A percentile compares a stretch with the other conserved stretches of the same genome.
phyloP scores from a whole-genome alignment of 2,888 invertebrate genomes.

The Epiblema foenella region DNA sequence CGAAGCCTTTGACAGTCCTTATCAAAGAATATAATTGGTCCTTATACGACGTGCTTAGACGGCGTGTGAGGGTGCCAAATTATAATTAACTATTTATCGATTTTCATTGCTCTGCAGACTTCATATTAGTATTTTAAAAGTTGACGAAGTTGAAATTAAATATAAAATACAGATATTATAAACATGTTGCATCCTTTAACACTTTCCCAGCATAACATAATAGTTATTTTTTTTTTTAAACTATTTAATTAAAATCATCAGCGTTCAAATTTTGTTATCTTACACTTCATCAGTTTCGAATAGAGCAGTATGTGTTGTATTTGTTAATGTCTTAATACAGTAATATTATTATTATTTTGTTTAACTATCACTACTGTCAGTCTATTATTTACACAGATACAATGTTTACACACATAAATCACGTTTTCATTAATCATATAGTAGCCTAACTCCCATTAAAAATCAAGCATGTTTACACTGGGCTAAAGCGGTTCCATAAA shows the following conservation, averaged over 20 bases:
- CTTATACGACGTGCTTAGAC: neutral
- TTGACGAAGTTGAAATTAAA: neutral
- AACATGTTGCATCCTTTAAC: neutral
- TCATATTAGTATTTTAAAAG: neutral
- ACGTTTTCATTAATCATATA: constrained; percentile 27
- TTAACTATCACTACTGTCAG: neutral
- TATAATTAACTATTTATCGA: constrained; percentile 8
- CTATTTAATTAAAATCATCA: neutral
- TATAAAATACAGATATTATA: neutral
- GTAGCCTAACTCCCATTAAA: constrained; percentile 31
- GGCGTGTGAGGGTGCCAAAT: no score
- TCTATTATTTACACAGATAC: neutral
- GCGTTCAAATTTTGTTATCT: neutral
- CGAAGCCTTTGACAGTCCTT: constrained; percentile 3
- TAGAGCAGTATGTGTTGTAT: no score
- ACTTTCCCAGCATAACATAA: neutral
- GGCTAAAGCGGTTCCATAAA: constrained; percentile 40
- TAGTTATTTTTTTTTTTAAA: neutral
- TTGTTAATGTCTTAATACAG: no score
- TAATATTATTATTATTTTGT: neutral
- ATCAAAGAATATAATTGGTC: no score
- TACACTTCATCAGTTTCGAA: neutral
- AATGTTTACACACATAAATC: constrained; percentile 20
- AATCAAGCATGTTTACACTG: constrained; percentile 39
- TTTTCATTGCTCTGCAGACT: neutral